These are phyloP conservation scores for Gallinago solitaria DNA, from an alignment of 2,797 vertebrate species.

Conservation along the genomic window DNA sequence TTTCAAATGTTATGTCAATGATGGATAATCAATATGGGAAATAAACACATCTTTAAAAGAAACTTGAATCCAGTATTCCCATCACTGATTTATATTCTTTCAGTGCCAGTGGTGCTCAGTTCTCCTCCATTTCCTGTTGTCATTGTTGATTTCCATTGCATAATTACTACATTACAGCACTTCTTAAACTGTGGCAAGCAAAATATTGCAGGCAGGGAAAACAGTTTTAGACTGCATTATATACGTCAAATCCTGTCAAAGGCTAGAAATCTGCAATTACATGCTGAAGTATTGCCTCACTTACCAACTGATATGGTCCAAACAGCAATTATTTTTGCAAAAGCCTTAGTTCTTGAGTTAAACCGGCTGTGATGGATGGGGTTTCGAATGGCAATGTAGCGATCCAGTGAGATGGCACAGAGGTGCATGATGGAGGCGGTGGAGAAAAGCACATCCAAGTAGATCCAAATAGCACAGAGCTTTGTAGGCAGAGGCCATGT, in stretches of 20 bases:
- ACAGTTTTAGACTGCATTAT: not conserved
- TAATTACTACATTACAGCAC: not conserved
- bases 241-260: not conserved
- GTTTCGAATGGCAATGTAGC: conserved; percentile 93
- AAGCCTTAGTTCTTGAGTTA: conserved; percentile 93
- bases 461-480: conserved; percentile 94
- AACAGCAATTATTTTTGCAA: conserved; percentile 92
- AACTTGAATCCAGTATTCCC: not conserved
- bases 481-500: conserved; percentile 89
- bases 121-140: not conserved
- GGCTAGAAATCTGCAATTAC: not conserved
- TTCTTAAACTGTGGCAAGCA: not conserved
- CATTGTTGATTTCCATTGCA: not conserved
- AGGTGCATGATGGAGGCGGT: conserved; percentile 98
- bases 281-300: conserved; percentile 45
- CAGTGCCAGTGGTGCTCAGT: not conserved
- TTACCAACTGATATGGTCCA: conserved; percentile 97
- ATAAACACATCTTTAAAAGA: not conserved
- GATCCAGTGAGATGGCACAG: conserved; percentile 95
- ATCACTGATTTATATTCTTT: not conserved
- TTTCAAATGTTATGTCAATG: not conserved
- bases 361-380: conserved; percentile 95
- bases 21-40: not conserved
- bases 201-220: not conserved
- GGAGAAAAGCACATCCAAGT: conserved; percentile 95